Percentiles rank a stretch among this genome's conserved stretches.
phyloP scores from a whole-genome alignment of 1,140 invertebrate species.

The Heliconius melpomene region DNA sequence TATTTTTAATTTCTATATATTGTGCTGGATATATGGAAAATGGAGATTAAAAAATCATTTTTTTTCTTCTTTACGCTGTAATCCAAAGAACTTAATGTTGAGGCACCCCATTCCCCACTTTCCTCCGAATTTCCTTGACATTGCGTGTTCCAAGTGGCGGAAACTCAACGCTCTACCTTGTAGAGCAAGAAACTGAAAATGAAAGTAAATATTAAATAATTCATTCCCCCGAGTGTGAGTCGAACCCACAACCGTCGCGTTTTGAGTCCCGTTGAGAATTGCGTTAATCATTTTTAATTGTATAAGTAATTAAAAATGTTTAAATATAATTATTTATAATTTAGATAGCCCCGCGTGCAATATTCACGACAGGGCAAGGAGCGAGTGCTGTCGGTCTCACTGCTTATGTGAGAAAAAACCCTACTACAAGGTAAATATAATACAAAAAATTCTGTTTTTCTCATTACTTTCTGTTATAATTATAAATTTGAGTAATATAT shows the following conservation, averaged over 20 bases:
- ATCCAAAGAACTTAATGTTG: no score
- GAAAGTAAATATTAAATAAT: not conserved
- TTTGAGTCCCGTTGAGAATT: not conserved
- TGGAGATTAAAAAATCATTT: no score
- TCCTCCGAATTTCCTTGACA: no score
- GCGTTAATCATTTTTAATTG: not conserved
- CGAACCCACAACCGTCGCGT: no score
- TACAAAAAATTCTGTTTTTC: not conserved
- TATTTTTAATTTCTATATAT: not conserved
- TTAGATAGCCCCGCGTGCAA: conserved; percentile 91
- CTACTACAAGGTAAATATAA: conserved; percentile 84
- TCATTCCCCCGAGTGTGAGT: no score
- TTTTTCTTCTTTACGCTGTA: no score
- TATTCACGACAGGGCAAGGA: conserved; percentile 98
- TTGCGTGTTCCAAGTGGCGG: not conserved
- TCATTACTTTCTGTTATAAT: no score
- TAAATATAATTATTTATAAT: not conserved
- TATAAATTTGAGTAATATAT: no score
- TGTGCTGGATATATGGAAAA: not conserved
- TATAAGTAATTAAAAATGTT: not conserved
- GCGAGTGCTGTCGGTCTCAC: conserved; percentile 99
- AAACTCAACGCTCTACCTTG: not conserved
- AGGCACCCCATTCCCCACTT: no score
- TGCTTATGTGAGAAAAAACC: conserved; percentile 97
- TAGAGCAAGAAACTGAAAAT: not conserved